Evolutionary conservation across 23 tunicate species (phyloP).

Genomic region (Trididemnum clinides): DNA sequence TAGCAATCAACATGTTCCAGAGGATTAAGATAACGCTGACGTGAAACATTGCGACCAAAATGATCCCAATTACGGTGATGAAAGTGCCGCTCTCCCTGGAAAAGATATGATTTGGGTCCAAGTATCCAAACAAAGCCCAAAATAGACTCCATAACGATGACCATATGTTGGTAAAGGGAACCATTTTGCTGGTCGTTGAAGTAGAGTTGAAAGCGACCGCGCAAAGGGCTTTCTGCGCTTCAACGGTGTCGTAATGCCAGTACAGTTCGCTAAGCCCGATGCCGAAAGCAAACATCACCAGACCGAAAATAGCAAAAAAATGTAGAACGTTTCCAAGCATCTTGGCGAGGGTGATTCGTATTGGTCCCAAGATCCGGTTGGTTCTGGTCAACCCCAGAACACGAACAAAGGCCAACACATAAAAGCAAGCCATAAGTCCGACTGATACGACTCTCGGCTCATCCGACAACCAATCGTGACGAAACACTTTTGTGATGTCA

Average conservation of each 20-base stretch:
- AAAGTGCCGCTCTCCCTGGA: background rate
- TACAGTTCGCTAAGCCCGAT: slow-evolving; percentile 70
- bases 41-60: slow-evolving; percentile 22
- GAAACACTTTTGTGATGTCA: background rate
- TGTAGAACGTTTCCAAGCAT: slow-evolving; percentile 58
- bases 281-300: slow-evolving; percentile 62
- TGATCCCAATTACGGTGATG: background rate
- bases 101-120: background rate
- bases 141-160: background rate
- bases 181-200: background rate
- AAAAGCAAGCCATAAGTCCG: slow-evolving; percentile 31
- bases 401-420: slow-evolving; percentile 41
- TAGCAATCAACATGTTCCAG: slow-evolving; percentile 69
- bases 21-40: slow-evolving; percentile 43
- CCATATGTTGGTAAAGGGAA: background rate
- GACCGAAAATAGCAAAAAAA: slow-evolving; percentile 49
- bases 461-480: slow-evolving; percentile 21
- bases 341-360: slow-evolving; percentile 58
- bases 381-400: slow-evolving; percentile 28
- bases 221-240: background rate
- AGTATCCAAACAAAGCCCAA: background rate
- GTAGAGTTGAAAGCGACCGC: background rate
- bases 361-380: slow-evolving; percentile 42
- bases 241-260: slow-evolving; percentile 60
- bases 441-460: slow-evolving; percentile 50